A percentile compares a stretch with the other conserved stretches of the same genome.
Evolutionary conservation across 2,888 invertebrate species (phyloP).

Genomic region (Andrena dorsata): DNA sequence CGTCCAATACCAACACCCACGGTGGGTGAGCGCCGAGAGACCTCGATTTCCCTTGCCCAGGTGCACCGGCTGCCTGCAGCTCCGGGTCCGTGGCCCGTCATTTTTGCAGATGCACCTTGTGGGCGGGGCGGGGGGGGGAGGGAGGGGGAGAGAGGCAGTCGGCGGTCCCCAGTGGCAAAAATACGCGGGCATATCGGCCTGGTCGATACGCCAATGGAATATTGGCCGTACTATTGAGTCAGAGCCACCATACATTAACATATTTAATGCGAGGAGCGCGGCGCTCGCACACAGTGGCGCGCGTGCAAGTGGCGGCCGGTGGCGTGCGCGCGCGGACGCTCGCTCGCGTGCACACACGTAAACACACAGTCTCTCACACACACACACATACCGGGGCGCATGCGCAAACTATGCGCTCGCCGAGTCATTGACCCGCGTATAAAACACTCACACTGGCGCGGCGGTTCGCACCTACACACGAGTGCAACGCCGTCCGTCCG

Average conservation of each 20-base stretch:
- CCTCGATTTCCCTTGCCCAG: slow-evolving; percentile 7
- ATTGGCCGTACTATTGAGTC: slow-evolving; percentile 72
- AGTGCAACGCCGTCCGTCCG: slow-evolving; percentile 15
- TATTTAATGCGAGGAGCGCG: slow-evolving; percentile 65
- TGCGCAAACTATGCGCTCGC: slow-evolving; percentile 72
- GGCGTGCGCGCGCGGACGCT: neutral
- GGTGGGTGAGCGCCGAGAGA: neutral
- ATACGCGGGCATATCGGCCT: slow-evolving; percentile 50
- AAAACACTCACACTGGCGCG: slow-evolving; percentile 63
- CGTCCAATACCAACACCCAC: too few species aligned
- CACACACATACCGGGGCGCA: slow-evolving; percentile 58
- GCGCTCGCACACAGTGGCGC: slow-evolving; percentile 11
- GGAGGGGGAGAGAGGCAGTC: neutral
- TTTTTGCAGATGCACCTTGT: slow-evolving; percentile 61
- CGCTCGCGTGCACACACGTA: slow-evolving; percentile 29
- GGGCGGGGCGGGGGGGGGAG: neutral
- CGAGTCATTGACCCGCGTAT: slow-evolving; percentile 76
- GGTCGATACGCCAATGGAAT: slow-evolving; percentile 63
- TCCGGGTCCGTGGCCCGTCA: slow-evolving; percentile 16
- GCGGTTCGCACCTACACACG: slow-evolving; percentile 60
- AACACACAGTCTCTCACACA: slow-evolving; percentile 32
- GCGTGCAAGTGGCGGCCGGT: neutral
- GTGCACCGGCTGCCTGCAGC: neutral
- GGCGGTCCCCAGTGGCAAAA: slow-evolving; percentile 40
- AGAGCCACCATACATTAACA: slow-evolving; percentile 71